phyloP scores from a whole-genome alignment of 2,888 invertebrate species.

The Cryptosula pallasiana region DNA sequence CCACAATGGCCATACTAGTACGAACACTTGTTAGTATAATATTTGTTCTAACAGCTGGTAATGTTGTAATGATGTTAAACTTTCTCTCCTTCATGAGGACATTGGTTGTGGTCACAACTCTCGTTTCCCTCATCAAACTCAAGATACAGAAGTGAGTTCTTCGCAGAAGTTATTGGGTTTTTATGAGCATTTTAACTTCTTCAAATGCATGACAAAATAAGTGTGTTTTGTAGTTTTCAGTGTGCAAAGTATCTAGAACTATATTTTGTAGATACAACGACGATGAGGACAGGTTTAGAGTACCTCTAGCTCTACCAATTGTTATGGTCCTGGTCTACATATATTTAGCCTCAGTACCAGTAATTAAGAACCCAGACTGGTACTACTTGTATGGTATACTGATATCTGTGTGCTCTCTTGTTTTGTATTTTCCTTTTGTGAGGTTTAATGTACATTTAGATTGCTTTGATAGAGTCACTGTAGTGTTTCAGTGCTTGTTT shows the following conservation, averaged over 20 bases:
- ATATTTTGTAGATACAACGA: not conserved
- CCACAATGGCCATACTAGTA: not conserved
- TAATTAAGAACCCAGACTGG: not conserved
- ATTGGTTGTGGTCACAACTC: not conserved
- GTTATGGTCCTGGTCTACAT: not conserved
- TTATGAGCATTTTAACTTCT: not conserved
- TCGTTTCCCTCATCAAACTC: not conserved
- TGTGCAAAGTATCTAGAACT: not conserved
- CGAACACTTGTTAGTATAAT: not conserved
- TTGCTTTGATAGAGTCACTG: not conserved
- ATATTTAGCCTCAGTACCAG: not conserved
- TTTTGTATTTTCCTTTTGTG: not conserved
- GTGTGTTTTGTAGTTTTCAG: not conserved
- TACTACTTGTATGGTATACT: not conserved
- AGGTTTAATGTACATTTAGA: not conserved
- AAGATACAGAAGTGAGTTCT: not conserved
- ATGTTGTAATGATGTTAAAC: not conserved
- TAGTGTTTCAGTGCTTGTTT: not conserved
- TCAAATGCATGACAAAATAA: not conserved
- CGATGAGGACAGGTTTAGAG: not conserved
- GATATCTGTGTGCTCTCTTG: not conserved
- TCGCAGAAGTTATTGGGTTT: not conserved
- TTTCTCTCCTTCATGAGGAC: not conserved
- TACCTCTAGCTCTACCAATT: conserved; percentile 1
- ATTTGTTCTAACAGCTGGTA: not conserved